A percentile compares a stretch with the other conserved stretches of the same genome.
phyloP scores from a whole-genome alignment of 2,797 vertebrate genomes.

The Myotis pilosus region DNA sequence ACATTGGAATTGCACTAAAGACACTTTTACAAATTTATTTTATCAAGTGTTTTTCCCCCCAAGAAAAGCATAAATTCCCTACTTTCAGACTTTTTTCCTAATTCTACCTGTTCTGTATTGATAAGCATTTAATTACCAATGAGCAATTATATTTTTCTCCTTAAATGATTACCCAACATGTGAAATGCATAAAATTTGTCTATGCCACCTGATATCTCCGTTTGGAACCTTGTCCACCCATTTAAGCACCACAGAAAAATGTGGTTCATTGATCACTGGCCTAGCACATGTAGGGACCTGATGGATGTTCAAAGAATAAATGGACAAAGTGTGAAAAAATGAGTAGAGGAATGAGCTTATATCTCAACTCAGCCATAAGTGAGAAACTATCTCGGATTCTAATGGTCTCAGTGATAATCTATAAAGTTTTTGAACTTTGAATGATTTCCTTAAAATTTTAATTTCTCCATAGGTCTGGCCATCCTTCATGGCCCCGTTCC shows the following conservation, averaged over 20 bases:
- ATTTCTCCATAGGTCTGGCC: not conserved
- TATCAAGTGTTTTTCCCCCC: not conserved
- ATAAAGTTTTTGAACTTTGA: not conserved
- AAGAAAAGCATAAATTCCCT: not conserved
- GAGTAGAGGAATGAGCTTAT: not conserved
- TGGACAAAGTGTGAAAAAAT: not conserved
- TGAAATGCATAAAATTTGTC: not conserved
- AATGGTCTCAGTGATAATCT: not conserved
- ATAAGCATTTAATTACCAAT: constrained; percentile 15
- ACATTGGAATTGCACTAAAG: not conserved
- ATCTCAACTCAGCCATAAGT: not conserved
- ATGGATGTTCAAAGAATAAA: not conserved
- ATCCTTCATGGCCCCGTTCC: not conserved
- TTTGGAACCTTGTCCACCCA: not conserved
- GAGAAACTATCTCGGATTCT: not conserved
- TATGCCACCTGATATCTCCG: not conserved
- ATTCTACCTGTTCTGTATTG: not conserved
- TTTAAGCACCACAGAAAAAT: not conserved
- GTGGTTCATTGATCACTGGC: not conserved
- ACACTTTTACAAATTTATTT: not conserved
- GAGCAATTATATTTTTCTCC: not conserved
- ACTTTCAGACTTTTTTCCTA: not conserved
- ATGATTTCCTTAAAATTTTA: not conserved
- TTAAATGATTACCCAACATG: not conserved
- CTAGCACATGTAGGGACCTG: not conserved